Base-by-base conservation (phyloP, 1,140 invertebrate species). In the Aplysia californica region DNA sequence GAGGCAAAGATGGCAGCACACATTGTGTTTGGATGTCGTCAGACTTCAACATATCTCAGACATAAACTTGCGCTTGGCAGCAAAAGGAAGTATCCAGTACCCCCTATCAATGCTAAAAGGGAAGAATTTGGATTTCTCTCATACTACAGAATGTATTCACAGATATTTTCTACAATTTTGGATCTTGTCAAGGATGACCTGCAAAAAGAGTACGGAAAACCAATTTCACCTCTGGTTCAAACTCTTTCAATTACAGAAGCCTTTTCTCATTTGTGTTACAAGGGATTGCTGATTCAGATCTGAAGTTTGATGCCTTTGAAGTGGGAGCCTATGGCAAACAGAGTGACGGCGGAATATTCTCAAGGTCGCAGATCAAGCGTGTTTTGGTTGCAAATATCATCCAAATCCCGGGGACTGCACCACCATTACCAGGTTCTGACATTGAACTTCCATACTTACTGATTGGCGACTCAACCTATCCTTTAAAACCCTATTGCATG, bases 391-490 rank as follows among this genome's bases (percentile, higher is more conserved):
- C 18, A 36, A 68, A 31, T 26, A 68, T 15, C 66, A n/a, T 68
- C n/a, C n/a, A n/a, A n/a, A n/a, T n/a, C n/a, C n/a, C n/a, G n/a
- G n/a, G n/a, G n/a, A n/a, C n/a, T n/a, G n/a, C n/a, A n/a, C n/a
- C n/a, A n/a, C n/a, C n/a, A n/a, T n/a, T 68, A 26, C 66, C 66
- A 68, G 38, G 36, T 31, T 68, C 33, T 36, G 20, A 36, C 66
- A 35, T 26, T 15, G 31, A 39, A 36, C 68, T 70, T 36, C 68
- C 68, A 36, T 50, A 33, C 55, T 70, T 70, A 36, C 55, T 70
- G 41, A 15, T 70, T n/a, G 68, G 68, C 50, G 68, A 70, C 55
- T 50, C 68, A n/a, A 23, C 68, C 38, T 70, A 70, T 70, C 68
- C 68, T 55, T 36, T 50, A 23, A 70, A 39, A 50, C 68, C 68